A percentile compares a stretch with the other conserved stretches of the same genome.
phyloP scores from a whole-genome alignment of 1,140 invertebrate genomes.

The Drosophila elegans region DNA sequence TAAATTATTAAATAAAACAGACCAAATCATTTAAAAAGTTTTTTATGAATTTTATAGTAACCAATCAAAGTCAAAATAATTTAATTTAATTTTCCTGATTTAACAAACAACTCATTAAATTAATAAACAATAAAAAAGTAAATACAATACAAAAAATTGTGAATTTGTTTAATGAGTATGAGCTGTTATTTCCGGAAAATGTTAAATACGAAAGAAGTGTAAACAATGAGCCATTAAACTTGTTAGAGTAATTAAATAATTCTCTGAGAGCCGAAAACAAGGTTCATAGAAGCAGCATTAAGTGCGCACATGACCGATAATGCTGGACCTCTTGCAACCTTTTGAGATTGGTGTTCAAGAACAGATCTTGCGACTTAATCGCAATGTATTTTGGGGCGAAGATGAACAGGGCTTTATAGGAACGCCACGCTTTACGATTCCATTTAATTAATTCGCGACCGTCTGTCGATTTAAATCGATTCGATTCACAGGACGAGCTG shows the following conservation, averaged over 20 bases:
- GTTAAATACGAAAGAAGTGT: no score
- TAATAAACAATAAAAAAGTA: no score
- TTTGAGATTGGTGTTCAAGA: slow-evolving; percentile 52
- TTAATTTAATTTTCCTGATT: no score
- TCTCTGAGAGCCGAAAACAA: slow-evolving; percentile 10
- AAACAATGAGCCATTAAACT: no score
- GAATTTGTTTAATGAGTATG: no score
- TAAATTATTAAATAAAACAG: no score
- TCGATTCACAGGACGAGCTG: slow-evolving; percentile 64
- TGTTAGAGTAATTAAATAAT: slow-evolving; percentile 4
- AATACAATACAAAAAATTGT: no score
- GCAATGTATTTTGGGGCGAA: slow-evolving; percentile 4
- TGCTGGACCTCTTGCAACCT: slow-evolving; percentile 19
- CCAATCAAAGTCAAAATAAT: no score
- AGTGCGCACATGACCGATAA: slow-evolving; percentile 48
- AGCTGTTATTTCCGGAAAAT: no score
- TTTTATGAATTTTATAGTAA: no score
- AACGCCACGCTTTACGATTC: slow-evolving; percentile 36
- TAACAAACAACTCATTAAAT: neutral
- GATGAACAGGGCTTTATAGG: slow-evolving; percentile 20
- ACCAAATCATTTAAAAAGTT: no score
- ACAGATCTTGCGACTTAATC: slow-evolving; percentile 31
- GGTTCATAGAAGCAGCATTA: slow-evolving; percentile 11
- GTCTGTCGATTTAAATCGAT: slow-evolving; percentile 14
- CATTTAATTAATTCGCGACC: slow-evolving; percentile 54